Base-by-base conservation (phyloP, 2,113 vertebrate species). In the Salvelinus fontinalis region DNA sequence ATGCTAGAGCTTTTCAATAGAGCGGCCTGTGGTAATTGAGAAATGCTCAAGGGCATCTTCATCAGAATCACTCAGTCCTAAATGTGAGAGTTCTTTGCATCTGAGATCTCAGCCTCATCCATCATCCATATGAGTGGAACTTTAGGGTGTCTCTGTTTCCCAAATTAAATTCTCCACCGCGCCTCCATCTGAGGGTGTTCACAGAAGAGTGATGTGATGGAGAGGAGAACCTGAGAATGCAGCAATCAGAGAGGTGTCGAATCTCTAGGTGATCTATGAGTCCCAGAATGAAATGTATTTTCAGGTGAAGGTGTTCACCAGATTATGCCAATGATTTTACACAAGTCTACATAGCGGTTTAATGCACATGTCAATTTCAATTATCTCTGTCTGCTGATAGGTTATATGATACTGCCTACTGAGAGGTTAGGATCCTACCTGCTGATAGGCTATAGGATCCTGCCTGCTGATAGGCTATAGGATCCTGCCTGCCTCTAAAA, bases 111-210 rank as follows among this genome's bases (percentile, higher is more conserved):
- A 6, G 68, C 31, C 57, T 71, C 68, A 64, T 76, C 75, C 75
- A 70, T 76, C 75, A 76, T 51, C 67, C 24, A 48, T 31, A 70
- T 70, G 69, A 76, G 74, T 71, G 68, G 70, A 70, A 70, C 75
- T 39, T 49, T 49, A 67, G 24, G 75, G 39, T 44, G 39, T n/a
- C 51, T 67, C 34, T 34, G 31, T 70, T 70, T 27, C 67, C 29
- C 66, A 70, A 62, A 76, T 70, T 39, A 48, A 70, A 71, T 44
- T 64, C 3, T 70, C 31, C 29, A 68, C 64, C 11, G 27, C 24
- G 49, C 66, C 66, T 68, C 49, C 75, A 76, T 49, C 34, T 71
- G 34, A 48, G 57, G 22, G 44, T 70, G 44, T 70, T 70, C 68
- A 48, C 44, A 48, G 4, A 48, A 26, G 68, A 70, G 54, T 44